Conservation (phyloP, 1,140 invertebrate genomes). For the Chrysoperla carnea region DNA sequence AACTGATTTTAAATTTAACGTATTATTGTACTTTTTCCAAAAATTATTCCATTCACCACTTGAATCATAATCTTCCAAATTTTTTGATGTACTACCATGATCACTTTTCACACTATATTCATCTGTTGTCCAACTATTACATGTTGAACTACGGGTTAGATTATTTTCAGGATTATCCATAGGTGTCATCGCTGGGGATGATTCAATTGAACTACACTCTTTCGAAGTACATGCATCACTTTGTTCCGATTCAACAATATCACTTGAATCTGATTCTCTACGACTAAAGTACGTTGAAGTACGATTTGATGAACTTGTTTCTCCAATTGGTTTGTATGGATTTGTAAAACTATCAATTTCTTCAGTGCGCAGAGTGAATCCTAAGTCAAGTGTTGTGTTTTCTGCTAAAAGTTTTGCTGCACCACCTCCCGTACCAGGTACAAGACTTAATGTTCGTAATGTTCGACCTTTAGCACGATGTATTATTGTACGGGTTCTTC, state of each 20-base stretch:
- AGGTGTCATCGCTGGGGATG: background rate
- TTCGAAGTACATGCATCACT: constrained; percentile 6
- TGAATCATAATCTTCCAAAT: background rate
- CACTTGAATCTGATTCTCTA: background rate
- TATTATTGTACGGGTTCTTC: background rate
- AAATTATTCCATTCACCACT: constrained; percentile 24
- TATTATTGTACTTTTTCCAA: constrained; percentile 20
- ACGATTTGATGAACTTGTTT: background rate
- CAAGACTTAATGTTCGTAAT: background rate
- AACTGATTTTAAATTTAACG: constrained; percentile 6
- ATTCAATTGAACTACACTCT: constrained; percentile 20
- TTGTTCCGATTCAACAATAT: background rate
- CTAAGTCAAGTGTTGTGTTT: background rate
- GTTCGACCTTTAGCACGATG: background rate
- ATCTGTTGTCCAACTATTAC: constrained; percentile 4
- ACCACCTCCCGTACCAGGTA: background rate
- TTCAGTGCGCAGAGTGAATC: background rate
- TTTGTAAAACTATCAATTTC: background rate
- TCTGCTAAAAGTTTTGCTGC: background rate
- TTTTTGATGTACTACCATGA: background rate
- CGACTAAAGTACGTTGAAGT: background rate
- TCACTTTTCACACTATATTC: constrained; percentile 15
- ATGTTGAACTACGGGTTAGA: constrained; percentile 11
- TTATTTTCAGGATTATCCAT: background rate
- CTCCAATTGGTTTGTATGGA: background rate